Percentiles rank a stretch among this genome's conserved stretches.
Conservation (phyloP, 2,888 invertebrate species). For the Ypsolopha scabrella region DNA sequence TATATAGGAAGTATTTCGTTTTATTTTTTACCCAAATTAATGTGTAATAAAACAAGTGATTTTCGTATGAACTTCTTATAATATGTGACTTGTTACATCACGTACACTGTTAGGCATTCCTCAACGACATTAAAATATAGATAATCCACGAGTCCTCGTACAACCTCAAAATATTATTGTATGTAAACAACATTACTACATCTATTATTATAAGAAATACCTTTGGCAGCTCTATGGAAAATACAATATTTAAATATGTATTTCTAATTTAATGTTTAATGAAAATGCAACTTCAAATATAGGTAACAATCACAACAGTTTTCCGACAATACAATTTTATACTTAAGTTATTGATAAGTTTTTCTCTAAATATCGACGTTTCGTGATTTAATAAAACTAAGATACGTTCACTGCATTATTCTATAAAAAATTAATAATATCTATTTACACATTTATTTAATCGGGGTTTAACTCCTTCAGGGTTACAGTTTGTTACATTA, state of each 20-base stretch:
- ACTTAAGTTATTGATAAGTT: conserved; percentile 20
- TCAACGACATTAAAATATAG: conserved; percentile 59
- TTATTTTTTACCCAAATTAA: conserved; percentile 10
- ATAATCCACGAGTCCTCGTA: conserved; percentile 58
- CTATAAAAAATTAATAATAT: conserved; percentile 32
- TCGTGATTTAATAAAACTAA: conserved; percentile 28
- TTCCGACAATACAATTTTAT: conserved; percentile 53
- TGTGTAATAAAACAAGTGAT: background rate
- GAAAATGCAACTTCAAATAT: conserved; percentile 67
- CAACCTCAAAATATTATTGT: conserved; percentile 61
- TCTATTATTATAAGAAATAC: conserved; percentile 59
- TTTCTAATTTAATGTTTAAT: conserved; percentile 47
- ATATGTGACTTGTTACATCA: conserved; percentile 13
- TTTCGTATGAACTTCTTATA: conserved; percentile 2
- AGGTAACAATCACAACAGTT: conserved; percentile 62
- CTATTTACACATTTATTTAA: conserved; percentile 50
- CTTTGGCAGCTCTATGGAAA: conserved; percentile 72
- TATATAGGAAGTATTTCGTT: conserved; percentile 50
- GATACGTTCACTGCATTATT: conserved; percentile 20
- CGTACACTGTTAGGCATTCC: conserved; percentile 54
- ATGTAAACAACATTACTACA: conserved; percentile 61
- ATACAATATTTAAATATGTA: conserved; percentile 34
- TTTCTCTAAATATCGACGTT: conserved; percentile 7
- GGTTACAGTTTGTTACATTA: conserved; percentile 36
- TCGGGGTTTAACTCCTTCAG: conserved; percentile 63